phyloP scores from a whole-genome alignment of 2,888 invertebrate genomes.

The Eucera pruinosa region DNA sequence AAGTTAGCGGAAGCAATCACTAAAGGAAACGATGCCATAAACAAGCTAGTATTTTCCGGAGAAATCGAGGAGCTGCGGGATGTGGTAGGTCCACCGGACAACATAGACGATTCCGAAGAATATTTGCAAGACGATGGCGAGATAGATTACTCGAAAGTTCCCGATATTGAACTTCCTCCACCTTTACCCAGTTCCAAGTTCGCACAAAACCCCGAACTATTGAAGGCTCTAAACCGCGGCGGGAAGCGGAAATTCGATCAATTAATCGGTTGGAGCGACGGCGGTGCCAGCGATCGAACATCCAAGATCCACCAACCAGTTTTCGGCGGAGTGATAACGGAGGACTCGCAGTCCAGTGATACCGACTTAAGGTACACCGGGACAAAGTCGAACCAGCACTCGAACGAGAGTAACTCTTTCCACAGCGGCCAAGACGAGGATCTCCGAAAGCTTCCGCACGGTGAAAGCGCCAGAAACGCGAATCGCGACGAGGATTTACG shows the following conservation, averaged over 20 bases:
- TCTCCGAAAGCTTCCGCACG: conserved; percentile 68
- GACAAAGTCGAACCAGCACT: conserved; percentile 62
- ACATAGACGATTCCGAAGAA: conserved; percentile 85
- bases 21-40: conserved; percentile 91
- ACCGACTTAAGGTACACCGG: conserved; percentile 75
- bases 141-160: conserved; percentile 81
- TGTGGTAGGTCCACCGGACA: conserved; percentile 89
- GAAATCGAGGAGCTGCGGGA: conserved; percentile 92
- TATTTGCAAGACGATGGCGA: conserved; percentile 85
- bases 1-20: conserved; percentile 91
- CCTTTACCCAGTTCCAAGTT: conserved; percentile 84
- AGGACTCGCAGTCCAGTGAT: conserved; percentile 79
- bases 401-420: conserved; percentile 57
- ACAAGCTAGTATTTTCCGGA: conserved; percentile 91
- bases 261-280: conserved; percentile 81
- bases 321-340: conserved; percentile 76
- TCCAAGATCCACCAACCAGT: conserved; percentile 79
- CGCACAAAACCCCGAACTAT: conserved; percentile 81
- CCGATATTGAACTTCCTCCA: conserved; percentile 81
- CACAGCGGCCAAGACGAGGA: conserved; percentile 76
- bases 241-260: conserved; percentile 83
- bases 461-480: conserved; percentile 59
- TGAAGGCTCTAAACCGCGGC: conserved; percentile 80
- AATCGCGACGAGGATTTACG: conserved; percentile 77
- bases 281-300: conserved; percentile 74